These are phyloP conservation scores for Seison nebaliae DNA, from an alignment of 1,140 invertebrate species.

Conservation along the genomic window DNA sequence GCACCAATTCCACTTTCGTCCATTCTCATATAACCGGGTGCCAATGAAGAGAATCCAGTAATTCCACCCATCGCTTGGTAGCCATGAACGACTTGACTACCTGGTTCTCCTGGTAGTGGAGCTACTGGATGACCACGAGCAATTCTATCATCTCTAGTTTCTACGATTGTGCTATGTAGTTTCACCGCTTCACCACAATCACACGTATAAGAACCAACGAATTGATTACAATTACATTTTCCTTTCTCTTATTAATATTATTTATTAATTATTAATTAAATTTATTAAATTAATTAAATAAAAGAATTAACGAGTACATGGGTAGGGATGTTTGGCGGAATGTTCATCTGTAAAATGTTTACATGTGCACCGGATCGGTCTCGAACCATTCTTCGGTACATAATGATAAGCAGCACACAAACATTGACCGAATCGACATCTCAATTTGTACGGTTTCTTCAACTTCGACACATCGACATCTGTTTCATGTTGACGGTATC, in stretches of 20 bases:
- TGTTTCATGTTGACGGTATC: constrained; percentile 27
- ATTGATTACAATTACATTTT: not conserved
- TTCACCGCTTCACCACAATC: constrained; percentile 21
- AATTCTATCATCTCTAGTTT: constrained; percentile 23
- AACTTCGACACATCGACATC: constrained; percentile 23
- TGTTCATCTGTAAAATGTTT: constrained; percentile 26
- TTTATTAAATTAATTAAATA: constrained; percentile 3
- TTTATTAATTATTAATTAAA: constrained; percentile 3
- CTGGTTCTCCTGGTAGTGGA: too few relatives aligned
- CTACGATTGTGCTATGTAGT: constrained; percentile 23
- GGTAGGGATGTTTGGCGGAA: constrained; percentile 17
- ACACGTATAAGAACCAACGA: too few relatives aligned
- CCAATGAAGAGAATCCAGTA: constrained; percentile 27
- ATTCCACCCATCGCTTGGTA: constrained; percentile 29
- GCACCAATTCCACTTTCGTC: constrained; percentile 28
- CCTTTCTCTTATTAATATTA: not conserved
- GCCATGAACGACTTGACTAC: constrained; percentile 18
- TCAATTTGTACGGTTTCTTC: constrained; percentile 20
- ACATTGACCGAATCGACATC: constrained; percentile 23
- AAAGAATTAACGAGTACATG: constrained; percentile 15
- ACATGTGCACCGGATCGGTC: constrained; percentile 23
- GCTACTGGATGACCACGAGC: constrained; percentile 24
- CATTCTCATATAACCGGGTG: constrained; percentile 26
- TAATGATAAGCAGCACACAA: constrained; percentile 23
- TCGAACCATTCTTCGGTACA: constrained; percentile 23